phyloP scores from a whole-genome alignment of 2,888 invertebrate genomes.

The Drosophila incognita region DNA sequence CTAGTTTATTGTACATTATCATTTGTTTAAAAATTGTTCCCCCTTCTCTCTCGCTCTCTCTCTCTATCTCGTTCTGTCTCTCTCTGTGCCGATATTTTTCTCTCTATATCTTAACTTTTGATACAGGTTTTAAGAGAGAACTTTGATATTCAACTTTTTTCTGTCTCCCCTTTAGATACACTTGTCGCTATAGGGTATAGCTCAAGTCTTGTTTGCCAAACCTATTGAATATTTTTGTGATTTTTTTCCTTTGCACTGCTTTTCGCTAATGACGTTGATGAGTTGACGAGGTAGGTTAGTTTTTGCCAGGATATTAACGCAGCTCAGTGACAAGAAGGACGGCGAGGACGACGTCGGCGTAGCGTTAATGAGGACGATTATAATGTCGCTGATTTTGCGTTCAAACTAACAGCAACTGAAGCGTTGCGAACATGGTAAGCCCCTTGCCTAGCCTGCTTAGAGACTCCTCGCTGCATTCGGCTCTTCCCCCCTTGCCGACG shows the following conservation, averaged over 20 bases:
- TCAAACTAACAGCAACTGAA: slow-evolving; percentile 76
- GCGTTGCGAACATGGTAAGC: slow-evolving; percentile 32
- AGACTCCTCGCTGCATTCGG: not conserved
- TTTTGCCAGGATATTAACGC: slow-evolving; percentile 82
- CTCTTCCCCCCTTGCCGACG: not conserved
- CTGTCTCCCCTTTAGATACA: not conserved
- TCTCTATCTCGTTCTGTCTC: not conserved
- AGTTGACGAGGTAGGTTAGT: slow-evolving; percentile 79
- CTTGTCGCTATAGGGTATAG: slow-evolving; percentile 39
- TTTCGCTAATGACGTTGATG: slow-evolving; percentile 80
- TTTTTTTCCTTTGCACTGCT: slow-evolving; percentile 38
- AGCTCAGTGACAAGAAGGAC: slow-evolving; percentile 29
- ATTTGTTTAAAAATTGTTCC: not conserved
- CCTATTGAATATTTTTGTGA: slow-evolving; percentile 8
- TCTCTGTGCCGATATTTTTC: not conserved
- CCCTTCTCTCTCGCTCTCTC: not conserved
- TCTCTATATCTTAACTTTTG: not conserved
- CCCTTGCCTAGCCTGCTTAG: not conserved
- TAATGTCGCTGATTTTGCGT: slow-evolving; percentile 82
- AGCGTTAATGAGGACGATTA: slow-evolving; percentile 78
- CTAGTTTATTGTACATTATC: not conserved
- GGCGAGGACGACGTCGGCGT: slow-evolving; percentile 29
- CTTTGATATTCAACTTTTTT: not conserved
- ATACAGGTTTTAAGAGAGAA: not conserved
- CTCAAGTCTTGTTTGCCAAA: slow-evolving; percentile 15